These are phyloP conservation scores for Heliconius aoede DNA, from an alignment of 2,888 invertebrate species.

Conservation along the genomic window DNA sequence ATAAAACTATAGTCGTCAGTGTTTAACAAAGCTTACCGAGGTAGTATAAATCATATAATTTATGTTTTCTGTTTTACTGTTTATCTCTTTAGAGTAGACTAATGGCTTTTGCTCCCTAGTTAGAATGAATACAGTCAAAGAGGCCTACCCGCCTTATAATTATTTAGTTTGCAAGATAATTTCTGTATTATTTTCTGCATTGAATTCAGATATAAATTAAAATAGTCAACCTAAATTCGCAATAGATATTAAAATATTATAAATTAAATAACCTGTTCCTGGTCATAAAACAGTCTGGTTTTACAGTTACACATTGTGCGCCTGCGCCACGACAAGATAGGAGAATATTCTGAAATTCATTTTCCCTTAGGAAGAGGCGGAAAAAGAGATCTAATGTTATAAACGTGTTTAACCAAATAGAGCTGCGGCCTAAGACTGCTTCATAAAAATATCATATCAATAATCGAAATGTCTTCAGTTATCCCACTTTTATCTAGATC, in stretches of 20 bases:
- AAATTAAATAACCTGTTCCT: too few relatives aligned
- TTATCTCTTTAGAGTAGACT: constrained; percentile 28
- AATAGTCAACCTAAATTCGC: too few relatives aligned
- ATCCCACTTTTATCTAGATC: background rate
- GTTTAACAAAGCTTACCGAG: constrained; percentile 4
- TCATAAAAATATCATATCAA: too few relatives aligned
- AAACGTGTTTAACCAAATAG: too few relatives aligned
- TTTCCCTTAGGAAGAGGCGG: background rate
- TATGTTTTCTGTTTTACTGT: constrained; percentile 28
- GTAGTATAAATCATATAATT: constrained; percentile 26
- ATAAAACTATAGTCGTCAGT: background rate
- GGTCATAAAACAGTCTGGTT: too few relatives aligned
- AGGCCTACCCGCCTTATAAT: background rate
- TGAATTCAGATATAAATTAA: too few relatives aligned
- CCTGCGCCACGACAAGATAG: rapidly evolving
- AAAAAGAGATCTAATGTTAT: too few relatives aligned
- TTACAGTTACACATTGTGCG: too few relatives aligned
- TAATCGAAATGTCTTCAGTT: background rate
- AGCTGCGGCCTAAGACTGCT: too few relatives aligned
- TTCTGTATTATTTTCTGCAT: too few relatives aligned
- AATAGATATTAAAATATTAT: too few relatives aligned
- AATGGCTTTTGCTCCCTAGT: constrained; percentile 16
- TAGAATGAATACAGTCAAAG: background rate
- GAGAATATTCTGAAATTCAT: background rate
- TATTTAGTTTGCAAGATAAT: too few relatives aligned